Percentiles rank a stretch among this genome's conserved stretches.
Evolutionary conservation across 1,140 invertebrate species (phyloP).

Genomic region (Drosophila serrata): DNA sequence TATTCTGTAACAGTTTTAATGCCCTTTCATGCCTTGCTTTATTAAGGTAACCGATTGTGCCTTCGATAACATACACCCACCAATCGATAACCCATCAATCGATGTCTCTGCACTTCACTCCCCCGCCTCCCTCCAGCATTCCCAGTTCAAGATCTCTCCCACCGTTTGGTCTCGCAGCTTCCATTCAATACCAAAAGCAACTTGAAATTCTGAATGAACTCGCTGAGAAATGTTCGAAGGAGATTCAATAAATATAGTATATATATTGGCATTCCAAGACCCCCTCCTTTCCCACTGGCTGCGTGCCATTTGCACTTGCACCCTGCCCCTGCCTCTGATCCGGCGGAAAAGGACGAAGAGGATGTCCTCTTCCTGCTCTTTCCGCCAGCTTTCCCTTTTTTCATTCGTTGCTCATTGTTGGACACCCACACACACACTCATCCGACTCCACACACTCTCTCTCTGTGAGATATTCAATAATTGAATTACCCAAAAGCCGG

Average conservation of each 20-base stretch:
- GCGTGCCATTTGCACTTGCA: slow-evolving; percentile 63
- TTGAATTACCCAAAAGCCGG: slow-evolving; percentile 49
- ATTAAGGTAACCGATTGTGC: slow-evolving; percentile 1
- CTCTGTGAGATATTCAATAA: slow-evolving; percentile 21
- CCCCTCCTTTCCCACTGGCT: slow-evolving; percentile 18
- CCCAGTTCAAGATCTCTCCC: background rate
- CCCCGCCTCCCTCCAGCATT: slow-evolving; percentile 1
- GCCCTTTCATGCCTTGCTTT: background rate
- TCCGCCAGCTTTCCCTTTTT: slow-evolving; percentile 7
- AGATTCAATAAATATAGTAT: slow-evolving; percentile 29
- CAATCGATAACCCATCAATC: slow-evolving; percentile 50
- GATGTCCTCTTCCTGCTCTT: slow-evolving; percentile 26
- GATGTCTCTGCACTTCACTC: slow-evolving; percentile 28
- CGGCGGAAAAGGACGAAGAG: slow-evolving; percentile 23
- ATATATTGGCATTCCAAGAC: slow-evolving; percentile 36
- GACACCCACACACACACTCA: slow-evolving; percentile 20
- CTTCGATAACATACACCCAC: slow-evolving; percentile 40
- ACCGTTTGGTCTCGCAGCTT: slow-evolving; percentile 31
- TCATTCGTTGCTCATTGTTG: slow-evolving; percentile 42
- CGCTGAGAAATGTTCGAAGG: slow-evolving; percentile 29
- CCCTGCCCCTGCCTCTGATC: background rate
- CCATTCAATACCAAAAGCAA: slow-evolving; percentile 20
- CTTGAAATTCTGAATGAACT: slow-evolving; percentile 38
- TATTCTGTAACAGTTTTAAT: background rate
- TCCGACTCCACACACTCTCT: slow-evolving; percentile 16